Percentiles rank a stretch among this genome's conserved stretches.
Conservation (phyloP, 2,797 vertebrate species). For the Alcedo atthis region DNA sequence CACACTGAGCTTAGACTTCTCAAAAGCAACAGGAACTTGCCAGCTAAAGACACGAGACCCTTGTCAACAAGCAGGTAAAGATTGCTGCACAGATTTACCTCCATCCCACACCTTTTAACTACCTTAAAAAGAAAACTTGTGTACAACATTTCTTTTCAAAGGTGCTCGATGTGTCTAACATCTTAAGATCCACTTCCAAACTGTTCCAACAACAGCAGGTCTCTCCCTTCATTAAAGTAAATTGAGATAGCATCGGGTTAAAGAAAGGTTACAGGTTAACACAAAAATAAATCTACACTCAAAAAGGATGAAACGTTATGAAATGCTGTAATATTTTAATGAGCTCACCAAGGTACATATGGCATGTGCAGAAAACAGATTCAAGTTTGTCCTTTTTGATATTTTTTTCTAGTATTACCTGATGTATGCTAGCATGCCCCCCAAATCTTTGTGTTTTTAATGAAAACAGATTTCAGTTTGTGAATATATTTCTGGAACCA, state of each 20-base stretch:
- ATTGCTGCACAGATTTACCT: neutral
- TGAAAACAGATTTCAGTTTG: neutral
- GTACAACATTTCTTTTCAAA: neutral
- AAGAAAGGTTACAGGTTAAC: neutral
- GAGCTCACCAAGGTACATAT: neutral
- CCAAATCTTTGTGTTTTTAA: neutral
- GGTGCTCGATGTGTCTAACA: neutral
- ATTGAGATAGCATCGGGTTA: neutral
- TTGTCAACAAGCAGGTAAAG: neutral
- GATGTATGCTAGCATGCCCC: accelerated
- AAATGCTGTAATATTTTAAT: neutral
- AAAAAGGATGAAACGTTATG: neutral
- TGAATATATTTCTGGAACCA: conserved; percentile 5
- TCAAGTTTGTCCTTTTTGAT: neutral
- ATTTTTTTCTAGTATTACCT: neutral
- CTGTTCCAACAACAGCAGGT: neutral
- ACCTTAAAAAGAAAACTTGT: neutral
- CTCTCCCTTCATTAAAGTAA: neutral
- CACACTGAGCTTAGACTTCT: accelerated
- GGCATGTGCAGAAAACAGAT: neutral
- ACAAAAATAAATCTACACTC: neutral
- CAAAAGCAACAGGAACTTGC: neutral
- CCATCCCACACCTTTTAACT: neutral
- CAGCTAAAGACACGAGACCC: neutral
- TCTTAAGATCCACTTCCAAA: neutral